Evolutionary conservation across 2,113 vertebrate genomes (phyloP).

Genomic region (Pristiophorus japonicus): DNA sequence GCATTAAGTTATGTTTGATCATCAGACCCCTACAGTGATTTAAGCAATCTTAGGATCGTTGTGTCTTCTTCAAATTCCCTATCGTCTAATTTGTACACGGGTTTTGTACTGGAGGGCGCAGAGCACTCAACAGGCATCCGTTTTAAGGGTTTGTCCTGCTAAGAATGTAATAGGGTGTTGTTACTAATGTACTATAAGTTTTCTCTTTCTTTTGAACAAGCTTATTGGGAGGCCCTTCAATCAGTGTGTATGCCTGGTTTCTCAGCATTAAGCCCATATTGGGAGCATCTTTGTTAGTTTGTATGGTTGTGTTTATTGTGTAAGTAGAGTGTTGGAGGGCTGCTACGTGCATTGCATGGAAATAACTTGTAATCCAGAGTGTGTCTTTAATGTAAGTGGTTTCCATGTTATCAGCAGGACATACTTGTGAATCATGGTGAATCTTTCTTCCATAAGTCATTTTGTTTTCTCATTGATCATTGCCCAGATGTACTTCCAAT

Average conservation of each 20-base stretch:
- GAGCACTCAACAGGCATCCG: not conserved
- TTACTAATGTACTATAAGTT: not conserved
- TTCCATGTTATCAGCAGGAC: not conserved
- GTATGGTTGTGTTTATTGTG: not conserved
- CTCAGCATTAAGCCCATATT: not conserved
- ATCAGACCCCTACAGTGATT: not conserved
- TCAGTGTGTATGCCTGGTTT: too few species aligned
- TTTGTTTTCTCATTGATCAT: not conserved
- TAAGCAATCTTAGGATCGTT: not conserved
- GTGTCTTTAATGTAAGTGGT: not conserved
- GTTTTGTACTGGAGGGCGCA: not conserved
- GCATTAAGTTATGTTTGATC: not conserved
- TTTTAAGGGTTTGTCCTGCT: not conserved
- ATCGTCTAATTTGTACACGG: not conserved
- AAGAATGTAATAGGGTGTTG: not conserved
- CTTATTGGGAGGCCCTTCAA: not conserved
- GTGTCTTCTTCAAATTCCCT: not conserved
- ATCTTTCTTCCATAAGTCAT: not conserved
- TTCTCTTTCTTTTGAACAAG: not conserved
- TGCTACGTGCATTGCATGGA: not conserved
- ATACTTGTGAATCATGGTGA: not conserved
- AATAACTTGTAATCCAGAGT: not conserved
- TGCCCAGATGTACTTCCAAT: not conserved
- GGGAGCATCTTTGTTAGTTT: not conserved
- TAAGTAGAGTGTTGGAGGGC: not conserved